A percentile compares a stretch with the other conserved stretches of the same genome.
Conservation (phyloP, 2,797 vertebrate species). For the Cheirogaleus major region DNA sequence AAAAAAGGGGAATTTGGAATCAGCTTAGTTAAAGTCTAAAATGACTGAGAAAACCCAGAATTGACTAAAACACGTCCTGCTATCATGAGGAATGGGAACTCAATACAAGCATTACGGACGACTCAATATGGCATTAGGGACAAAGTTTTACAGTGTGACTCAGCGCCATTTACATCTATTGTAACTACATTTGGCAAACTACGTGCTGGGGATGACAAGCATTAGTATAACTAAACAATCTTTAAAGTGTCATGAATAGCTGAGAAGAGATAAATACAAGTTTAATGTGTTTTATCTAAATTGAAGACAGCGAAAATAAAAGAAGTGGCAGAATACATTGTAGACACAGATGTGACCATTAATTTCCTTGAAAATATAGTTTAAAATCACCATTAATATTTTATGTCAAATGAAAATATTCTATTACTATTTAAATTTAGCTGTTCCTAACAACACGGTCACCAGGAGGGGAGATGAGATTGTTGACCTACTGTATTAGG, state of each 20-base stretch:
- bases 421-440: slow-evolving; percentile 68
- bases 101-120: not conserved
- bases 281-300: slow-evolving; percentile 57
- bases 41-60: not conserved
- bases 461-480: slow-evolving; percentile 4
- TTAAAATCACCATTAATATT: slow-evolving; percentile 72
- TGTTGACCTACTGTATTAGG: slow-evolving; percentile 25
- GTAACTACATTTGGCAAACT: not conserved
- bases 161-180: not conserved
- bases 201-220: not conserved
- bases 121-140: fast-evolving
- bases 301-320: slow-evolving; percentile 47
- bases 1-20: not conserved
- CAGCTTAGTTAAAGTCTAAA: not conserved
- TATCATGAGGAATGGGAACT: not conserved
- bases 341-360: slow-evolving; percentile 57
- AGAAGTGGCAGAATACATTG: slow-evolving; percentile 5
- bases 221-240: slow-evolving; percentile 37
- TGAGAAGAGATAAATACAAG: slow-evolving; percentile 59
- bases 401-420: slow-evolving; percentile 67
- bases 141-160: not conserved
- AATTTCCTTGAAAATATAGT: slow-evolving; percentile 65
- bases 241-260: slow-evolving; percentile 62
- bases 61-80: not conserved
- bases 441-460: slow-evolving; percentile 1